phyloP scores from a whole-genome alignment of 1,140 invertebrate genomes.

The Orussus abietinus region DNA sequence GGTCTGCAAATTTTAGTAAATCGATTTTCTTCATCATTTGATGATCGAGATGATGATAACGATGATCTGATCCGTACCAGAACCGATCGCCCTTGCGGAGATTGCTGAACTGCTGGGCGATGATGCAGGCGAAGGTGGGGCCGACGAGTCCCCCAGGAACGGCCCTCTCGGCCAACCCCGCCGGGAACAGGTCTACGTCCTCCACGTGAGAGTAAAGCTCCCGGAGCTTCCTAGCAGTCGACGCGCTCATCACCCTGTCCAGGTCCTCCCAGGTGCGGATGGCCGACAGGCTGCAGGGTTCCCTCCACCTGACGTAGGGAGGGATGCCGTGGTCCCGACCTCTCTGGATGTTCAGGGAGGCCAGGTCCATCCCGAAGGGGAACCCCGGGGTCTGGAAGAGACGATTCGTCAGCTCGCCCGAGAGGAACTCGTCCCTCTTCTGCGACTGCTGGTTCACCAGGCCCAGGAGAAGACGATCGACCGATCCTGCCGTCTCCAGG shows the following conservation, averaged over 20 bases:
- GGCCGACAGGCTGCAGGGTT: conserved; percentile 71
- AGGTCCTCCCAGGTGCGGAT: conserved; percentile 75
- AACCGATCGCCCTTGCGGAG: conserved; percentile 87
- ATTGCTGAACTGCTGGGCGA: conserved; percentile 88
- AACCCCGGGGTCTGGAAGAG: conserved; percentile 73
- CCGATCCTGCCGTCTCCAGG: conserved; percentile 63
- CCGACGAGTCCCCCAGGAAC: conserved; percentile 83
- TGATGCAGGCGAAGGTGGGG: conserved; percentile 93
- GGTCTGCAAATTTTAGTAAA: no score
- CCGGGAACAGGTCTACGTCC: conserved; percentile 90
- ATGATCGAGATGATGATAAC: no score
- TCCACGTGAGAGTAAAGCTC: conserved; percentile 69
- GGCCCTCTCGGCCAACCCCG: conserved; percentile 77
- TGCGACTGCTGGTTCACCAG: conserved; percentile 74
- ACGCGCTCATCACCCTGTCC: conserved; percentile 64
- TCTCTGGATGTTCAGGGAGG: conserved; percentile 83
- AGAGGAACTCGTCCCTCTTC: conserved; percentile 78
- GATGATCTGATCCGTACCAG: no score
- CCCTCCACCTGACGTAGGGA: conserved; percentile 76
- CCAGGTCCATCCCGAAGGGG: conserved; percentile 82
- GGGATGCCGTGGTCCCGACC: conserved; percentile 88
- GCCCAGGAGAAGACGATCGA: conserved; percentile 75
- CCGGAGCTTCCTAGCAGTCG: conserved; percentile 62
- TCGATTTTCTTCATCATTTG: no score
- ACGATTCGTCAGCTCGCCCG: conserved; percentile 79